Percentiles rank a stretch among this genome's conserved stretches.
Evolutionary conservation across 2,888 invertebrate species (phyloP).

Genomic region (Noctua janthe): DNA sequence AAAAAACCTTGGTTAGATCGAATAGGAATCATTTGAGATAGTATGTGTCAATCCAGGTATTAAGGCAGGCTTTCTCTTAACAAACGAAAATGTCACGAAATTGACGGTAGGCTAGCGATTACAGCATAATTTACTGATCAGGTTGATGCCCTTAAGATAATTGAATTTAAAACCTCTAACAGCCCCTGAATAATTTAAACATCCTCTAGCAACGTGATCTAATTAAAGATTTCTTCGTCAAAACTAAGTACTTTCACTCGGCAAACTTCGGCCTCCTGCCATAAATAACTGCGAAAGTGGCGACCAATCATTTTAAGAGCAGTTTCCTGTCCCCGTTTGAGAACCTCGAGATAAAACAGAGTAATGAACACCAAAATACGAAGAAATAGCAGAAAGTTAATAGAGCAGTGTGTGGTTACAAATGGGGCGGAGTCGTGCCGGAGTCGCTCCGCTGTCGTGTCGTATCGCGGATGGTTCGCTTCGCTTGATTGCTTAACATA

Average conservation of each 20-base stretch:
- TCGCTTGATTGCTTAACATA: conserved; percentile 79
- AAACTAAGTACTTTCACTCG: conserved; percentile 32
- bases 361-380: conserved; percentile 79
- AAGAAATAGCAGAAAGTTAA: conserved; percentile 76
- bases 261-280: conserved; percentile 38
- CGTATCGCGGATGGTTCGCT: conserved; percentile 60
- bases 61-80: not conserved
- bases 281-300: conserved; percentile 57
- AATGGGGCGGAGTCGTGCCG: conserved; percentile 64
- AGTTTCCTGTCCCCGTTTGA: conserved; percentile 57
- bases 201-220: conserved; percentile 48
- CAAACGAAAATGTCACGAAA: not conserved
- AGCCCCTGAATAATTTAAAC: conserved; percentile 49
- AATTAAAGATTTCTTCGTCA: conserved; percentile 53
- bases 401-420: conserved; percentile 75
- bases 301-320: conserved; percentile 64
- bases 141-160: conserved; percentile 37
- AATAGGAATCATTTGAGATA: not conserved
- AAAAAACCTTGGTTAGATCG: not conserved
- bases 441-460: conserved; percentile 38
- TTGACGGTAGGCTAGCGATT: not conserved
- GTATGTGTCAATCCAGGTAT: not conserved
- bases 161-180: conserved; percentile 39
- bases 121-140: conserved; percentile 30
- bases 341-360: conserved; percentile 73